Evolutionary conservation across 1,140 invertebrate genomes (phyloP), one percentile per base, ranked within the genome.

Genomic region (Pseudomyrmex dendroicus): DNA sequence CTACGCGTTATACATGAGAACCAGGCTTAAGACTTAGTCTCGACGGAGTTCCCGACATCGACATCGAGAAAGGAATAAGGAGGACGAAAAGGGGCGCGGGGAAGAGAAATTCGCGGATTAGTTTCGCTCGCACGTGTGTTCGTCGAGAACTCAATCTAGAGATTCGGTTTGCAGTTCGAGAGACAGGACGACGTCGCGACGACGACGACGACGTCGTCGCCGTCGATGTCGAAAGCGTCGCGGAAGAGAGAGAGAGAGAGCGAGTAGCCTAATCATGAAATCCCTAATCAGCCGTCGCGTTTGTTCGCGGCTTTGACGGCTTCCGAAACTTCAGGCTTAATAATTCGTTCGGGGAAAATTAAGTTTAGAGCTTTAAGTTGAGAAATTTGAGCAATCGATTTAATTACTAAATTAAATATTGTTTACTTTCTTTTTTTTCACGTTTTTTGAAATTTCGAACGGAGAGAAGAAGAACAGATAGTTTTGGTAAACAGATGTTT

Each of bases 61-160:
- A 78, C 78, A 76, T 54, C 48, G 68, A 57, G 59, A 66, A 59
- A 83, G 72, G 74, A 73, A 74, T 67, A 73, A 61, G 25, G 56
- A 15, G 83, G 78, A n/a, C 12, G 68, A 56, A 78, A 54, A 35
- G 70, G 61, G 80, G 68, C 22, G 48, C n/a, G 56, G 52, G n/a
- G 59, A 17, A 48, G 50, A 67, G 64, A 82, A 77, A 67, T 82
- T 73, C 68, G 84, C 73, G 84, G 89, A 91, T 91, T 91, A 91
- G 88, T 91, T 91, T 77, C 78, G 85, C 84, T 83, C 85, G 90
- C 82, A 89, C 84, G 90, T 89, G 87, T 91, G 87, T 91, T 90
- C 87, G 83, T 86, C 50, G 73, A 44, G 89, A 91, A 91, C 90
- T 91, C 90, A 90, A 91, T 91, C 90, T 91, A 87, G 87, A 91